Evolutionary conservation across 2,113 vertebrate genomes (phyloP), one percentile per base, ranked within the genome.

Genomic region (Oreochromis tanganicae): DNA sequence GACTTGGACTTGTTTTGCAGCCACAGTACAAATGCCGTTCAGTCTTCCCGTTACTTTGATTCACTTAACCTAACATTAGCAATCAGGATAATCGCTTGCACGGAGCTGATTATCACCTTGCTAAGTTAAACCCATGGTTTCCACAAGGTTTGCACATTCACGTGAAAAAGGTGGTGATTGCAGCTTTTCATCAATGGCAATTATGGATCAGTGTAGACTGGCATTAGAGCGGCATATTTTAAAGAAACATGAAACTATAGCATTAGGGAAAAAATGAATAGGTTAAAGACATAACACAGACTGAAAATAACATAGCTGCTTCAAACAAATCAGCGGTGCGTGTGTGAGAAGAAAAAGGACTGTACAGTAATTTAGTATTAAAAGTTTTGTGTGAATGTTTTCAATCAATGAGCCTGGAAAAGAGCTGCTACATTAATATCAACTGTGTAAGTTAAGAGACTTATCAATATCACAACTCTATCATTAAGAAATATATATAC

Each of bases 291-390:
- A 27, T 43, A 27, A 27, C 8, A 46, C 21, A 73, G 66, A 27
- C 38, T 73, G 38, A 27, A 73, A 73, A 24, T 14, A 71, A 71
- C 38, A 71, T 43, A 16, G 66, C 21, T 73, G 3, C 36, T 73
- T 27, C 38, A 73, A 43, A 73, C 7, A 27, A 73, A 73, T 46
- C 38, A 73, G 34, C 1, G 2, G 59, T 10, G 29, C 2, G 0
- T 71, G 63, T 24, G 63, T 41, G 63, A 71, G 63, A 14, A 71
- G 12, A 71, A 66, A 66, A 66, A 73, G 14, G 21, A 43, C 66
- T 71, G 2, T 27, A 27, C 38, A 14, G n/a, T 24, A 9, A 41
- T 71, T 71, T 71, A 43, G 63, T 71, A 27, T 17, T 17, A 27
- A 73, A 73, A 1, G 14, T 75, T 43, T 27, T 75, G 9, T 75